Percentiles rank a stretch among this genome's conserved stretches.
phyloP scores from a whole-genome alignment of 2,797 vertebrate species.

The Gobionotothen gibberifrons region DNA sequence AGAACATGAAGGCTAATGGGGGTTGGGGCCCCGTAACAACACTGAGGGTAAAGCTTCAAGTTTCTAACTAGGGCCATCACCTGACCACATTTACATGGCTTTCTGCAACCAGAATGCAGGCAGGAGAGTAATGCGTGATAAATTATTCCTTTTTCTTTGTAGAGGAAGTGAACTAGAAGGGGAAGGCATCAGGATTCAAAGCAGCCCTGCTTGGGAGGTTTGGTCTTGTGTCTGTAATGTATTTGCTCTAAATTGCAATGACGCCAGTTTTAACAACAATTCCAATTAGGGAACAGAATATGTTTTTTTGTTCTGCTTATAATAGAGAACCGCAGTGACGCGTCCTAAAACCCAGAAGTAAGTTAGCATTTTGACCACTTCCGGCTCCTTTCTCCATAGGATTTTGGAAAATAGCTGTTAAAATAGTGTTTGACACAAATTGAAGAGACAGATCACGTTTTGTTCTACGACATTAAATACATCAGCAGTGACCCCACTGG shows the following conservation, averaged over 20 bases:
- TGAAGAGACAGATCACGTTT: too few species aligned
- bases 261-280: constrained; percentile 20
- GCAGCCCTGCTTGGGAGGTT: constrained; percentile 40
- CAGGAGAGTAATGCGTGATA: constrained; percentile 65
- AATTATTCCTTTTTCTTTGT: constrained; percentile 57
- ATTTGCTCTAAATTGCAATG: constrained; percentile 37
- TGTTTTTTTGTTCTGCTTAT: not conserved
- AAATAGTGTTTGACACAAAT: too few species aligned
- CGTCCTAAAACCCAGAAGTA: too few species aligned
- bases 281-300: constrained; percentile 16
- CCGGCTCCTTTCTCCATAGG: too few species aligned
- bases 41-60: constrained; percentile 70
- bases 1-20: constrained; percentile 79
- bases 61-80: constrained; percentile 71
- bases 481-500: too few species aligned
- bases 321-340: too few species aligned
- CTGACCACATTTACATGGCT: constrained; percentile 70
- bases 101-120: constrained; percentile 52
- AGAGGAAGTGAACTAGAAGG: constrained; percentile 48
- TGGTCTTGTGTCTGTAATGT: constrained; percentile 32
- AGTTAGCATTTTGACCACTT: too few species aligned
- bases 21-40: constrained; percentile 67
- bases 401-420: too few species aligned
- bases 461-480: too few species aligned
- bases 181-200: constrained; percentile 55